Conservation (phyloP, 1,140 invertebrate species). For the Sitophilus oryzae region DNA sequence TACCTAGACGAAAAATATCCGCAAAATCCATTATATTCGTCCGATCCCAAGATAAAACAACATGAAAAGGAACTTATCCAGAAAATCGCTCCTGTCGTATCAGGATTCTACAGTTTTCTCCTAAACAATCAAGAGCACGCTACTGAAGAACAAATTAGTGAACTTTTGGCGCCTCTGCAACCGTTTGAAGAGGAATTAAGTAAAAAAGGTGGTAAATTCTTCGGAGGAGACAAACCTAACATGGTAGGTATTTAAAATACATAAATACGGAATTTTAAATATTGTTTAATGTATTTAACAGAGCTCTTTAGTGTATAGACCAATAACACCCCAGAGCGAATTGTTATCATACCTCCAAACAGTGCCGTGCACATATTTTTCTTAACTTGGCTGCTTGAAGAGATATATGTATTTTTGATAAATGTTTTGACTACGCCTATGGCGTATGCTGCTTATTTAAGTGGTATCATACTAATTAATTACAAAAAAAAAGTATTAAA, state of each 20-base stretch:
- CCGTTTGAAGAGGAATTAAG: slow-evolving; percentile 61
- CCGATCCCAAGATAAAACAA: slow-evolving; percentile 51
- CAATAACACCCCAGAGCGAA: no score
- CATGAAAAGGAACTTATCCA: slow-evolving; percentile 47
- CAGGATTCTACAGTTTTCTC: slow-evolving; percentile 27
- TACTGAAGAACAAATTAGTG: slow-evolving; percentile 28
- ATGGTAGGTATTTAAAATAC: slow-evolving; percentile 62
- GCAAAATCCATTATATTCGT: slow-evolving; percentile 56
- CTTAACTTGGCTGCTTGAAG: no score
- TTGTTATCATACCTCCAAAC: no score
- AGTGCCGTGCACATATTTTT: no score
- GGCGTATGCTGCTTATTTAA: no score
- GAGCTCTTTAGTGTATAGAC: no score
- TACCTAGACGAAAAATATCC: slow-evolving; percentile 79
- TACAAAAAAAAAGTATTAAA: no score
- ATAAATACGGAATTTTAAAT: no score
- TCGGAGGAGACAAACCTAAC: slow-evolving; percentile 62
- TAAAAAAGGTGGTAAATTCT: slow-evolving; percentile 57
- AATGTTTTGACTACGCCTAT: no score
- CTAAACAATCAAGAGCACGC: slow-evolving; percentile 25
- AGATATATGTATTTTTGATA: no score
- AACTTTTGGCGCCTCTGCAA: slow-evolving; percentile 51
- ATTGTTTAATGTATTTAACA: no score
- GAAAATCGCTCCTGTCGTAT: slow-evolving; percentile 46
- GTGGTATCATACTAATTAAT: no score